These are phyloP conservation scores for Chromobotia macracanthus DNA, from an alignment of 2,797 vertebrate genomes.

Conservation along the genomic window DNA sequence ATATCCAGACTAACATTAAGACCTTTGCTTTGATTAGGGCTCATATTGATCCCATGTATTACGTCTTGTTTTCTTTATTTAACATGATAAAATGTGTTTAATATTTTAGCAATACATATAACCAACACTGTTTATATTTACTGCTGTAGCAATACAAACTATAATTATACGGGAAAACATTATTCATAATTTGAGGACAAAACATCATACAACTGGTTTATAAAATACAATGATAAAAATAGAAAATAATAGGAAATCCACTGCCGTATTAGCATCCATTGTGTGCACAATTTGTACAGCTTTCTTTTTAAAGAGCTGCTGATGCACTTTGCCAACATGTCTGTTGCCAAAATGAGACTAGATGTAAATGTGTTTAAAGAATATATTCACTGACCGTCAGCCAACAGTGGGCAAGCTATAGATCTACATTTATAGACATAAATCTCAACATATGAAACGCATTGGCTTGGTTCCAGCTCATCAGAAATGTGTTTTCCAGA, in stretches of 20 bases:
- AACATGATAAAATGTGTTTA: not conserved
- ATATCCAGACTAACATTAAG: not conserved
- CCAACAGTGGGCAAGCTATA: not conserved
- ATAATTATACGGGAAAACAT: too few relatives aligned
- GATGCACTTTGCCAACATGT: not conserved
- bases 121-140: not conserved
- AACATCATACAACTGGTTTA: not conserved
- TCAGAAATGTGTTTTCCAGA: not conserved
- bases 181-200: not conserved
- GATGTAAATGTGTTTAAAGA: not conserved
- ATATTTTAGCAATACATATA: not conserved
- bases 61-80: not conserved
- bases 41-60: not conserved
- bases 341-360: not conserved
- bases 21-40: not conserved
- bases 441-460: constrained; percentile 16
- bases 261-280: not conserved
- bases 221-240: not conserved
- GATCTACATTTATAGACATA: not conserved
- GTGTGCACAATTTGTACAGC: not conserved
- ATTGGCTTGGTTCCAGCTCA: not conserved
- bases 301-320: not conserved
- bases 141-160: too few relatives aligned
- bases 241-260: not conserved
- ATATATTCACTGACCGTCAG: not conserved